Evolutionary conservation across 2,113 vertebrate genomes (phyloP), one percentile per base, ranked within the genome.

Genomic region (Burhinus oedicnemus): DNA sequence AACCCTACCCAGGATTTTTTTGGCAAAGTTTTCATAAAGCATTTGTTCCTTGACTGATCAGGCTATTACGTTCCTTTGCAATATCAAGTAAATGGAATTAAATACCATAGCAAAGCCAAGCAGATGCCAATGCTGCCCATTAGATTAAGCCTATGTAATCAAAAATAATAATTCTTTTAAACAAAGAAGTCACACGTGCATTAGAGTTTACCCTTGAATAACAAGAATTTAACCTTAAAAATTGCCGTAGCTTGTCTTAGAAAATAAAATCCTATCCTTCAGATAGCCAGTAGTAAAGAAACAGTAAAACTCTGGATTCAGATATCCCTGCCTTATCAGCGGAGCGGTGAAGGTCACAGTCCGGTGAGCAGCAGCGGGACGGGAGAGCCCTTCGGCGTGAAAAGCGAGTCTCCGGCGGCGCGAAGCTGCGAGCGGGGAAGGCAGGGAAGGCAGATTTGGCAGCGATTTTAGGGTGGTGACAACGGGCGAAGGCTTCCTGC

Each of bases 191-290:
- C 90, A 49, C 36, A 49, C 52, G 9, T 65, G 77, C 89, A 18
- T 71, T 64, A 47, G 30, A 47, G 27, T 47, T 92, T 57, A 81
- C 70, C 65, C 86, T 74, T 7, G 45, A 76, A 64, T 40, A 93
- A 51, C 60, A 90, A 94, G 45, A 90, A 92, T 91, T 95, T 64
- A 78, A 91, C 83, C 65, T 87, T 93, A 86, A 91, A 97, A 94
- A 87, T 19, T 36, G 75, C 81, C 0, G 0, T 16, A 14, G 76
- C 66, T 86, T 60, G n/a, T 83, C 60, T 90, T 70, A 78, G 80
- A 93, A 95, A 95, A 88, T n/a, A 81, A 93, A 97, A 91, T 21
- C 81, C 87, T 66, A 75, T 71, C 72, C 60, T 90, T 89, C 62
- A 66, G 93, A 68, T 8, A 95, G 81, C 90, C 92, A 92, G 82